Conservation (phyloP, 2,888 invertebrate genomes). For the Volucella inflata region DNA sequence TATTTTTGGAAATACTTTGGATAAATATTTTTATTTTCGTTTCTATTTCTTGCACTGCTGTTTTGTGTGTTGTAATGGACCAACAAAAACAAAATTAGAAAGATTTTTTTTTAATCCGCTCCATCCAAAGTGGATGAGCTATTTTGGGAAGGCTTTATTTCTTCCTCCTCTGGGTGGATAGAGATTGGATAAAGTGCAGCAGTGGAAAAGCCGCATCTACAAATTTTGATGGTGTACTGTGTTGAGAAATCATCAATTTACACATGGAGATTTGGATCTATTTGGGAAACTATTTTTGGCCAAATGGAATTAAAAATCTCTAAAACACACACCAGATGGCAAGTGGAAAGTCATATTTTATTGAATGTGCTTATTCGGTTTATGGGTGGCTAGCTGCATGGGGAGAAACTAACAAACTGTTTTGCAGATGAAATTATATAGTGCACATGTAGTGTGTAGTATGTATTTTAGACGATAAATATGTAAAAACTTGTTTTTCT, state of each 20-base stretch:
- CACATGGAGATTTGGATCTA: conserved; percentile 36
- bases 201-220: conserved; percentile 36
- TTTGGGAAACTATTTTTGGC: conserved; percentile 64
- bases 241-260: conserved; percentile 57
- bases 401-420: conserved; percentile 11
- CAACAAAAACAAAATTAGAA: conserved; percentile 61
- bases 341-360: conserved; percentile 58
- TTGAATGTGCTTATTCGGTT: conserved; percentile 38
- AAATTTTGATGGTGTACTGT: conserved; percentile 18
- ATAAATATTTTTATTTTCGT: conserved; percentile 69
- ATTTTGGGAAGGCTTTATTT: conserved; percentile 67
- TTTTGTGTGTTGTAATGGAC: conserved; percentile 59
- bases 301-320: conserved; percentile 34
- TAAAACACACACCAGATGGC: conserved; percentile 66
- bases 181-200: conserved; percentile 61
- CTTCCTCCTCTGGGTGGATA: conserved; percentile 26
- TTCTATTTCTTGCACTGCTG: conserved; percentile 37
- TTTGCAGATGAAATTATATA: conserved; percentile 13
- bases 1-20: conserved; percentile 70
- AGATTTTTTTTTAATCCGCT: conserved; percentile 42
- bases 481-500: too few relatives aligned
- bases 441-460: too few relatives aligned
- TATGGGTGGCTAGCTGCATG: conserved; percentile 11
- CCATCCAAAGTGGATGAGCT: conserved; percentile 45
- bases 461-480: too few relatives aligned